Conservation (phyloP, 2,888 invertebrate species). For the Elysia crispata region DNA sequence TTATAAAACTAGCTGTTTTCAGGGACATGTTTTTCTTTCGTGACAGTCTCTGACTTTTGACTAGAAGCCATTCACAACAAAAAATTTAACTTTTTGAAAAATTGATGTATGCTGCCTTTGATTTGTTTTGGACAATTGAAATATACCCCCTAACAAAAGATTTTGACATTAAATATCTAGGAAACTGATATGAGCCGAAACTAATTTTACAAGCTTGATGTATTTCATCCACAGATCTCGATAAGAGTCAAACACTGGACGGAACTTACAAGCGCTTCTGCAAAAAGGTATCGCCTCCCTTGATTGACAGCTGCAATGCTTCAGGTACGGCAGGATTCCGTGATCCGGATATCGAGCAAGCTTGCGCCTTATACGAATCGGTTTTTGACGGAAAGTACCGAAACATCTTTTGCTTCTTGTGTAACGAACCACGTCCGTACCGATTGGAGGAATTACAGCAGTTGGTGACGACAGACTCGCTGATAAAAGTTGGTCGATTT, state of each 20-base stretch:
- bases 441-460: neutral
- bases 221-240: no score
- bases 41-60: no score
- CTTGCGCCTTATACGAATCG: conserved; percentile 44
- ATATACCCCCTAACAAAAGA: no score
- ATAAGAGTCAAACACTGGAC: neutral
- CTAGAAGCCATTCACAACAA: no score
- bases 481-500: neutral
- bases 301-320: conserved; percentile 47
- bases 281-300: neutral
- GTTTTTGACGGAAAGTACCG: conserved; percentile 38
- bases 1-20: no score
- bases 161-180: no score
- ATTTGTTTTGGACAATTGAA: no score
- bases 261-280: neutral
- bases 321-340: conserved; percentile 47
- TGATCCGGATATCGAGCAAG: conserved; percentile 45
- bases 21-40: no score
- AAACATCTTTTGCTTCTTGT: conserved; percentile 53
- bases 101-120: no score
- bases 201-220: no score
- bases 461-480: neutral
- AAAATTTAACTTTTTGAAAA: no score
- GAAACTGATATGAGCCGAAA: no score
- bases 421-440: conserved; percentile 32